Evolutionary conservation across 35 echinoderm and acorn worm genomes (phyloP).

Genomic region (Ophiothrix spiculata): DNA sequence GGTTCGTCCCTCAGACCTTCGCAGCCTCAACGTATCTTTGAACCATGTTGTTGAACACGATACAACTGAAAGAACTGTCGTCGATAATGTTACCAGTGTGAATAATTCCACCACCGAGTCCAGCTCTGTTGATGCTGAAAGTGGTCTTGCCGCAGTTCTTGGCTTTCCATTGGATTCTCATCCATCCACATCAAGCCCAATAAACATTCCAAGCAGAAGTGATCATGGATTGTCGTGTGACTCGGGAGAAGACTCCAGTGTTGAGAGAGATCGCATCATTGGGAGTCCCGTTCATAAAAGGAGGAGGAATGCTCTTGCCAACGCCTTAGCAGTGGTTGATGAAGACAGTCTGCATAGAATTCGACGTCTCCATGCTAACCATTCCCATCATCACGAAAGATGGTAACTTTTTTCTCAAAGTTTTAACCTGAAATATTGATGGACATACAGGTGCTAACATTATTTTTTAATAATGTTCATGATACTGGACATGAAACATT

Average conservation of each 20-base stretch:
- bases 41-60: neutral
- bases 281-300: constrained; percentile 1
- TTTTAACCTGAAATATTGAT: too few species aligned
- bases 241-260: neutral
- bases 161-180: constrained; percentile 25
- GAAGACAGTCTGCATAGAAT: constrained; percentile 19
- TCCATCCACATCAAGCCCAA: neutral
- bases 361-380: neutral
- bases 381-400: neutral
- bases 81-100: neutral
- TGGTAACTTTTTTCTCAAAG: too few species aligned
- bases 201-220: neutral
- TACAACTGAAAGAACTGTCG: neutral
- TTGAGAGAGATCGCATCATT: neutral
- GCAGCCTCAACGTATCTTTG: neutral
- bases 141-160: neutral
- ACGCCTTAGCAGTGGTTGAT: constrained; percentile 47
- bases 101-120: neutral
- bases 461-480: too few species aligned
- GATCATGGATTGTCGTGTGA: neutral
- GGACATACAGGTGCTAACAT: too few species aligned
- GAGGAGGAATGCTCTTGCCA: constrained; percentile 42
- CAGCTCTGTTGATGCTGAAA: neutral
- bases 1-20: constrained; percentile 18
- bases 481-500: too few species aligned